Evolutionary conservation across 1,140 invertebrate genomes (phyloP).

Genomic region (Acromyrmex charruanus): DNA sequence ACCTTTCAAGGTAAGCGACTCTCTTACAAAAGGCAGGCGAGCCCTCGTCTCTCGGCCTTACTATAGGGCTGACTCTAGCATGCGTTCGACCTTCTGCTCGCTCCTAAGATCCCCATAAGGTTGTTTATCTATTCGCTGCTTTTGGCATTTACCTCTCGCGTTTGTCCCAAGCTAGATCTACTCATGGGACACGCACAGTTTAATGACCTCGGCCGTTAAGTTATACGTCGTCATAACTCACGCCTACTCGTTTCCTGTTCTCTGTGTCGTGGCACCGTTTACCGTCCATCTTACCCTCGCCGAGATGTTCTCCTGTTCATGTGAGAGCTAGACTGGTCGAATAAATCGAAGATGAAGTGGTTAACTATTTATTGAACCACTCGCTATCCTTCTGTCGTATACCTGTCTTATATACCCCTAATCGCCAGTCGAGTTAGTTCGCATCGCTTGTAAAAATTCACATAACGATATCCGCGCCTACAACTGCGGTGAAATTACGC

Average conservation of each 20-base stretch:
- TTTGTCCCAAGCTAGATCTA: slow-evolving; percentile 52
- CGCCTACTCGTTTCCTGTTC: slow-evolving; percentile 71
- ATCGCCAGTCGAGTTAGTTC: slow-evolving; percentile 34
- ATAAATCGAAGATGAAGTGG: neutral
- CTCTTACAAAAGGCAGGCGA: neutral
- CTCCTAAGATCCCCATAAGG: slow-evolving; percentile 74
- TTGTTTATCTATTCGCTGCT: slow-evolving; percentile 79
- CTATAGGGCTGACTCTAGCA: slow-evolving; percentile 52
- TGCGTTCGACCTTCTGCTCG: slow-evolving; percentile 72
- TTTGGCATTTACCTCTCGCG: slow-evolving; percentile 65
- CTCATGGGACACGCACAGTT: slow-evolving; percentile 4
- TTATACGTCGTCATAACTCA: slow-evolving; percentile 59
- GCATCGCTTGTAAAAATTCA: slow-evolving; percentile 39
- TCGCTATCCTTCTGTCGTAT: neutral
- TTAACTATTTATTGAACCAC: neutral
- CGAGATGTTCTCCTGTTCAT: slow-evolving; percentile 77
- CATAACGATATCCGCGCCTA: neutral
- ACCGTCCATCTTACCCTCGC: neutral
- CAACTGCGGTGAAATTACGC: slow-evolving; percentile 33
- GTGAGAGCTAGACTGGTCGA: slow-evolving; percentile 68
- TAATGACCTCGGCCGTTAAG: neutral
- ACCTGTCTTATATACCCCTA: slow-evolving; percentile 56
- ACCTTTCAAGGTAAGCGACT: neutral
- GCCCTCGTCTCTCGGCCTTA: slow-evolving; percentile 36
- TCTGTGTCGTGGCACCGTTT: slow-evolving; percentile 46